Evolutionary conservation across 2,113 vertebrate genomes (phyloP).

Genomic region (Gallinago jamesoni): DNA sequence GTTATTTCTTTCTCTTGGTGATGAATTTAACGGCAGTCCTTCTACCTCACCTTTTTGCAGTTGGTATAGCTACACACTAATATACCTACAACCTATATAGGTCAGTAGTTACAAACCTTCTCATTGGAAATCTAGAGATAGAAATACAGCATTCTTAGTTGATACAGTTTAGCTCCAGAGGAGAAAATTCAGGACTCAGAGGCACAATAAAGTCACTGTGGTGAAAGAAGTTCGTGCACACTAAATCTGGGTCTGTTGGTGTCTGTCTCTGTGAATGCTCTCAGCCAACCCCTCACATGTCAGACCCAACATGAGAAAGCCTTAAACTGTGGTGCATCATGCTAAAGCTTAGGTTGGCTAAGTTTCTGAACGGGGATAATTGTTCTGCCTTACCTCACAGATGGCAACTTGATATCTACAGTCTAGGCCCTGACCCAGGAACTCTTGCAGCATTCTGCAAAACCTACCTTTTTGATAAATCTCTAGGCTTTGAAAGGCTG

Average conservation of each 20-base stretch:
- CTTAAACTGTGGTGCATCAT: neutral
- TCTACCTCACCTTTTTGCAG: neutral
- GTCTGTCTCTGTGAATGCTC: neutral
- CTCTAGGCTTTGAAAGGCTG: neutral
- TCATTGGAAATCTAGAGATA: neutral
- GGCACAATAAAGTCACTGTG: neutral
- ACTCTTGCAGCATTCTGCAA: neutral
- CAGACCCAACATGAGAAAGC: neutral
- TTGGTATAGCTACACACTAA: neutral
- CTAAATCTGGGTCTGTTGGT: neutral
- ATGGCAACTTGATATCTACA: neutral
- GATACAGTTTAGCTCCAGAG: neutral
- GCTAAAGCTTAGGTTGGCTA: neutral
- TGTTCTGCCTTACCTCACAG: conserved; percentile 19
- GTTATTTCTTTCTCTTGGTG: neutral
- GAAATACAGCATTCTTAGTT: neutral
- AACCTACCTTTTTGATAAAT: conserved; percentile 4
- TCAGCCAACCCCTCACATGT: neutral
- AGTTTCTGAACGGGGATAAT: neutral
- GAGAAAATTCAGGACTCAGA: neutral
- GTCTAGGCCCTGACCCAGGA: neutral
- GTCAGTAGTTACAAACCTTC: neutral
- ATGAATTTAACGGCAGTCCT: neutral
- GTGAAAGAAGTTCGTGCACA: neutral
- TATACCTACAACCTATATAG: neutral